Conservation (phyloP, 2,113 vertebrate genomes). For the Puma concolor region DNA sequence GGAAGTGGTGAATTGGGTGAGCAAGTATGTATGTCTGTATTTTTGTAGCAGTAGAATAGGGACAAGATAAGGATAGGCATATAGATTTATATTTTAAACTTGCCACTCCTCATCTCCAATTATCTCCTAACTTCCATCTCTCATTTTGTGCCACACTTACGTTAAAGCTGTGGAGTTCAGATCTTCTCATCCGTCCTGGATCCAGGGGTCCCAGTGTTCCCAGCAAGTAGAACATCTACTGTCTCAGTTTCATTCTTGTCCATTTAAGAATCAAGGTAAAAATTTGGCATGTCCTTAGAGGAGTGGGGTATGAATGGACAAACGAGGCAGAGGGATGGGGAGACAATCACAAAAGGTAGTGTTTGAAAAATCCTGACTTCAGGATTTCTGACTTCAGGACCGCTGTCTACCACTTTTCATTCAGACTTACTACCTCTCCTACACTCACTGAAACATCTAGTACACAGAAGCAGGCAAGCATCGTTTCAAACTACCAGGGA, state of each 20-base stretch:
- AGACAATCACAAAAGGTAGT: not conserved
- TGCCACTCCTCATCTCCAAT: not conserved
- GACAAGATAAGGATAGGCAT: not conserved
- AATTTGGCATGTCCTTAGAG: not conserved
- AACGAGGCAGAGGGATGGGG: not conserved
- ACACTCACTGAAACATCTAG: not conserved
- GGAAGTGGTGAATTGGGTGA: slow-evolving; percentile 39
- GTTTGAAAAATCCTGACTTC: slow-evolving; percentile 5
- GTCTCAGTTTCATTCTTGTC: not conserved
- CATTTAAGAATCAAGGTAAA: slow-evolving; percentile 3
- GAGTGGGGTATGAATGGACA: not conserved
- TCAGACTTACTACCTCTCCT: slow-evolving; percentile 3
- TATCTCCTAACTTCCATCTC: slow-evolving; percentile 15
- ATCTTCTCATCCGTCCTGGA: not conserved
- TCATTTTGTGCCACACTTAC: not conserved
- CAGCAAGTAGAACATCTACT: not conserved
- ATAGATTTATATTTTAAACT: slow-evolving; percentile 40
- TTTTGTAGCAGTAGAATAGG: slow-evolving; percentile 23
- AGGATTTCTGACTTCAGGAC: not conserved
- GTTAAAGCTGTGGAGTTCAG: slow-evolving; percentile 19
- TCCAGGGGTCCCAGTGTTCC: not conserved
- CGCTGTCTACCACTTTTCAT: not conserved
- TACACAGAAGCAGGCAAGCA: not conserved
- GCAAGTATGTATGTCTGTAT: not conserved
- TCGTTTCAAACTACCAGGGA: slow-evolving; percentile 39